A percentile compares a stretch with the other conserved stretches of the same genome.
Evolutionary conservation across 2,797 vertebrate species (phyloP).

Genomic region (Gymnodraco acuticeps): DNA sequence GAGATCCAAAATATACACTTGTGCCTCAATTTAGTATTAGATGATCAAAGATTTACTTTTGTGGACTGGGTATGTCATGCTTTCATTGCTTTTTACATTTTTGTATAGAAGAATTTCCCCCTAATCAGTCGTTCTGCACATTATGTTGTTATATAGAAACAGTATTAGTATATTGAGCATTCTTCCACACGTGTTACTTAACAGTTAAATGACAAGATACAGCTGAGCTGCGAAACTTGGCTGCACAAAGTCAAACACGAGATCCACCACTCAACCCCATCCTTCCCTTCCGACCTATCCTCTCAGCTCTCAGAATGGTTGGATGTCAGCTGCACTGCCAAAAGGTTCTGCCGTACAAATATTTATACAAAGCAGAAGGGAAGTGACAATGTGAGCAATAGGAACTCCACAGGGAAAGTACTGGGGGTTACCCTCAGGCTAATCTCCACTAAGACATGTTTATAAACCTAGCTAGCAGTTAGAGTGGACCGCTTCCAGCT

Average conservation of each 20-base stretch:
- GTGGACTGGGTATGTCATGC: background rate
- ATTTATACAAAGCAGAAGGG: constrained; percentile 71
- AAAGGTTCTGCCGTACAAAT: constrained; percentile 63
- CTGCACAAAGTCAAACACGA: constrained; percentile 16
- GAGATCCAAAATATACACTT: constrained; percentile 11
- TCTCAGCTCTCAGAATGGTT: constrained; percentile 32
- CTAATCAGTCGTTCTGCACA: background rate
- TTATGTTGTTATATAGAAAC: background rate
- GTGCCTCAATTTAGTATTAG: constrained; percentile 4
- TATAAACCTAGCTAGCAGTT: constrained; percentile 68
- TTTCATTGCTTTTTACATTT: background rate
- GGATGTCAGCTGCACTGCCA: constrained; percentile 45
- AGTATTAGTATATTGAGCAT: background rate
- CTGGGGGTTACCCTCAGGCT: constrained; percentile 60
- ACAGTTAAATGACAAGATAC: constrained; percentile 32
- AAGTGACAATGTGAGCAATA: constrained; percentile 66
- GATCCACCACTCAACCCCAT: constrained; percentile 27
- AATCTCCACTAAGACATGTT: constrained; percentile 74
- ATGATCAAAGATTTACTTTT: background rate
- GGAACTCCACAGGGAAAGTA: constrained; percentile 54
- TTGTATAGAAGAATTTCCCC: background rate
- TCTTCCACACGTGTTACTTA: constrained; percentile 26
- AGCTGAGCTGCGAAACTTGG: constrained; percentile 40
- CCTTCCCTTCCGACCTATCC: constrained; percentile 22
- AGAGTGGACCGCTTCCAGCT: constrained; percentile 59